phyloP scores from a whole-genome alignment of 1,140 invertebrate genomes.

The Euwallacea fornicatus region DNA sequence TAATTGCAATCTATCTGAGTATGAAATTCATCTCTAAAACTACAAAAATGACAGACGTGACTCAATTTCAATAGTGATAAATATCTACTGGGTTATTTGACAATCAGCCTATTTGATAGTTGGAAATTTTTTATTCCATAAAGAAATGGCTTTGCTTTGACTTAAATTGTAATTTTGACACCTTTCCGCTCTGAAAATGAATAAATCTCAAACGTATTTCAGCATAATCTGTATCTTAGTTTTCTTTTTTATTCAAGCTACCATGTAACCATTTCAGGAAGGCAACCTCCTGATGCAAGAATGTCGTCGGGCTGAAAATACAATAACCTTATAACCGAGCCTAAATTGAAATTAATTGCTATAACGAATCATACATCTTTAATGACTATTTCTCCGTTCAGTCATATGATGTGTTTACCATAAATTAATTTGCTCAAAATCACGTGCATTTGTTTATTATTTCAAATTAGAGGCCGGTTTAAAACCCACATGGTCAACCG shows the following conservation, averaged over 20 bases:
- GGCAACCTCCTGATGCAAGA: neutral
- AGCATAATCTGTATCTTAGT: neutral
- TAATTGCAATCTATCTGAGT: too few species aligned
- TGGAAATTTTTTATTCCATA: too few species aligned
- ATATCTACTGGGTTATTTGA: too few species aligned
- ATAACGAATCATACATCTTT: neutral
- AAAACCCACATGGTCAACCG: too few species aligned
- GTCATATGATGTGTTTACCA: constrained; percentile 7
- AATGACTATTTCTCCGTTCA: neutral
- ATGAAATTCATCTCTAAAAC: too few species aligned
- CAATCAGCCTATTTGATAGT: too few species aligned
- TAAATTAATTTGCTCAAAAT: constrained; percentile 1
- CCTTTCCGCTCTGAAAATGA: too few species aligned
- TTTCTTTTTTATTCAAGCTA: neutral
- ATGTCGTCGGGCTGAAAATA: neutral
- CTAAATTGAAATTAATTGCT: constrained; percentile 13
- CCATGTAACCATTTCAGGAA: neutral
- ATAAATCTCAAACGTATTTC: too few species aligned
- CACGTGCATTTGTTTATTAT: constrained; percentile 17
- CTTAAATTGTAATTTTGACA: too few species aligned
- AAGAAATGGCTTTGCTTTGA: too few species aligned
- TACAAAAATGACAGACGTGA: too few species aligned
- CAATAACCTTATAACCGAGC: neutral
- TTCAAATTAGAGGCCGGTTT: neutral
- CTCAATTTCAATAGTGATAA: too few species aligned